Percentiles rank a stretch among this genome's conserved stretches.
Conservation (phyloP, 64 coral and sea anemone genomes). For the Stichodactyla mertensii region DNA sequence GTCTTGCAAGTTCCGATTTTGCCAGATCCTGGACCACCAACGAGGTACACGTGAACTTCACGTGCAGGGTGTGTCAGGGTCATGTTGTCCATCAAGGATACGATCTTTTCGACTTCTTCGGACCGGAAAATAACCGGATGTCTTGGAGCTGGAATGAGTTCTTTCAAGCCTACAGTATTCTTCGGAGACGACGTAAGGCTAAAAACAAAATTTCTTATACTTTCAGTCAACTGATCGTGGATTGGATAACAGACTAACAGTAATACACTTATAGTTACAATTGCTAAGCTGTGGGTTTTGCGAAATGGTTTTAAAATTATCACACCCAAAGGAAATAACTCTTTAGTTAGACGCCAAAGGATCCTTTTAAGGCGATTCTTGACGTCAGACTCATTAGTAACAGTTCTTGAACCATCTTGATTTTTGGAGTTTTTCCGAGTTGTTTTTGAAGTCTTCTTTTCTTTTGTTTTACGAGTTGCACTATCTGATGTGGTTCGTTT, state of each 20-base stretch:
- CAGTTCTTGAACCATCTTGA: background rate
- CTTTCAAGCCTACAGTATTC: background rate
- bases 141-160: background rate
- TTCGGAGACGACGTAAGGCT: background rate
- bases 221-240: background rate
- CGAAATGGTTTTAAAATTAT: background rate
- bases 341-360: background rate
- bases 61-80: conserved; percentile 26
- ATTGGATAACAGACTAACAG: background rate
- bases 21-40: conserved; percentile 71
- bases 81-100: conserved; percentile 28
- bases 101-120: conserved; percentile 48
- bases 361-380: background rate
- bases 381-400: background rate
- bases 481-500: background rate
- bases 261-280: background rate
- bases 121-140: background rate
- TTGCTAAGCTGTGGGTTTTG: background rate
- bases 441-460: background rate
- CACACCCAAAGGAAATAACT: background rate
- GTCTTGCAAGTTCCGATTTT: conserved; percentile 87
- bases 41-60: conserved; percentile 67
- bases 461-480: background rate
- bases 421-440: background rate
- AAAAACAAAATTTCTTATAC: background rate